A percentile compares a stretch with the other conserved stretches of the same genome.
phyloP scores from a whole-genome alignment of 2,797 vertebrate species.

The Tragelaphus eurycerus region DNA sequence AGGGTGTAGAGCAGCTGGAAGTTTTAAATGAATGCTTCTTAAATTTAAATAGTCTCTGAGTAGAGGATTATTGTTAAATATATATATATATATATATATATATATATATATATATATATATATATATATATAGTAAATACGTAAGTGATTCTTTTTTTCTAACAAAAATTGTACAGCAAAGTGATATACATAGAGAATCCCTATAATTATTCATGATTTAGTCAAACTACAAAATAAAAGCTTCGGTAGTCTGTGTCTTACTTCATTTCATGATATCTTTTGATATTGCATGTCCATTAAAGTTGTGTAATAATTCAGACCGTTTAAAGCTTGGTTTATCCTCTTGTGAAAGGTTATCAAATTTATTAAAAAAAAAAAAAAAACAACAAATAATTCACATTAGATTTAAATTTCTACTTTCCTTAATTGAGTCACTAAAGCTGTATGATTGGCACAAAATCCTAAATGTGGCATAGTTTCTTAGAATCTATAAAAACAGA shows the following conservation, averaged over 20 bases:
- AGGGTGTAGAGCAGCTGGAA: neutral
- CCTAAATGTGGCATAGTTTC: neutral
- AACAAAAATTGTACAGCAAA: neutral
- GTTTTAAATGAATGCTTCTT: neutral
- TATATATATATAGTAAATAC: neutral
- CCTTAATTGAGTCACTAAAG: neutral
- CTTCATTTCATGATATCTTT: neutral
- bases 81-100: neutral
- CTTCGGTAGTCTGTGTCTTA: neutral
- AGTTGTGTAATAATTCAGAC: neutral
- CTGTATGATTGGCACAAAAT: neutral
- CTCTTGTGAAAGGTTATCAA: neutral
- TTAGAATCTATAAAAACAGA: slow-evolving; percentile 13
- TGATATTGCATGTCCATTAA: neutral
- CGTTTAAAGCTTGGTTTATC: neutral
- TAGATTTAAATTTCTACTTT: neutral
- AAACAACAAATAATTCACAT: neutral
- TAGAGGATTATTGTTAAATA: neutral
- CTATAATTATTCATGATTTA: neutral
- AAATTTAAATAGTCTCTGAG: neutral
- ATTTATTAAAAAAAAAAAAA: neutral
- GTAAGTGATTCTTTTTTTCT: neutral
- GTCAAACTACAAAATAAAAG: neutral
- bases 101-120: too few relatives aligned
- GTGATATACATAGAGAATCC: neutral